Base-by-base conservation (phyloP, 2,888 invertebrate species). In the Apamea monoglypha region DNA sequence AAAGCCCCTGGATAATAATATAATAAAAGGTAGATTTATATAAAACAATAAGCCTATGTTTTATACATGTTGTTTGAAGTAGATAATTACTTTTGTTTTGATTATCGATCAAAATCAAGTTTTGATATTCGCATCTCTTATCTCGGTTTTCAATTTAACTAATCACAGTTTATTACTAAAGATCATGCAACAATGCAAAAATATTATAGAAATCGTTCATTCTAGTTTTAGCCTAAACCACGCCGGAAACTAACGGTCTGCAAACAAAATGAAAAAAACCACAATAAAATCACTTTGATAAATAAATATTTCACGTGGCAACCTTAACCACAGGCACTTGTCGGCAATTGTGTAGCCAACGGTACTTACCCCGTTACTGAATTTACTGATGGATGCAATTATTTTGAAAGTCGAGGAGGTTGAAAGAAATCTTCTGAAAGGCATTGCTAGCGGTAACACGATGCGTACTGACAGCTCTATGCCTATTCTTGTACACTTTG, bases 341-440 rank as follows among this genome's bases (percentile, higher is more conserved):
- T 77, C 72, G 70, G 3, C 69, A 74, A 84, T 84, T 81, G 73
- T 84, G 75, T 85, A 76, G 82, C 81, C 83, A 85, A 86, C 88
- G 84, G 86, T 87, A 87, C 75, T 70, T 50, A 71, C 74, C 83
- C 89, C 80, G 86, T 86, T 88, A 87, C 40, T 77, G 63, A 84
- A 78, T 82, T 86, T 85, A 84, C 40, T 76, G 56, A 84, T 85
- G 69, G 81, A 84, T 88, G 89, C 89, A 91, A 92, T 92, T 91
- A 92, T 91, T 91, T 90, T 88, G 87, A 92, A 91, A 92, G 91
- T 76, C 73, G 66, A 82, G 77, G 72, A 88, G 77, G 76, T 81
- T 61, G 78, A 68, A 85, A 75, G 61, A 81, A 76, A 87, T 74
- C 76, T 18, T 70, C 81, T 81, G 63, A 73, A 84, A 85, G 29